Base-by-base conservation (phyloP, 2,888 invertebrate species). In the Andrena minutula region DNA sequence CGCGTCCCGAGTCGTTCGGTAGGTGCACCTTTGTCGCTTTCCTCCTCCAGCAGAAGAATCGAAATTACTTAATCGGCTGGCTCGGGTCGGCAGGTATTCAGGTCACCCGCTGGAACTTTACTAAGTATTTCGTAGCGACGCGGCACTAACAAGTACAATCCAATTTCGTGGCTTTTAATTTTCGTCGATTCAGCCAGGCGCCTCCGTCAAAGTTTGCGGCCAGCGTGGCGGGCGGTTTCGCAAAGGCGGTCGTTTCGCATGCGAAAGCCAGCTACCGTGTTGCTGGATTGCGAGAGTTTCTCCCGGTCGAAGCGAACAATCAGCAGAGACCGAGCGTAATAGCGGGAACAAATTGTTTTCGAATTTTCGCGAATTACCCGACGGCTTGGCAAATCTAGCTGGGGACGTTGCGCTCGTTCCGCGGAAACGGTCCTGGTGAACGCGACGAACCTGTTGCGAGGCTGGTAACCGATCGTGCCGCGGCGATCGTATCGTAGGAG, bases 191-290 rank as follows among this genome's bases (percentile, higher is more conserved):
- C 35, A 35, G 5, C 64, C 47, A 60, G 53, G 26, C 60, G 28
- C 28, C 66, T 47, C 23, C 41, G 49, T 60, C 53, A 12, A 32
- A 61, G 58, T 32, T 51, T 68, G 58, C 61, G 74, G 53, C 69
- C 51, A 41, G 30, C 30, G 64, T 58, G 8, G 56, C 56, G n/a
- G 28, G 4, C n/a, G 53, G 71, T 82, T 82, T 73, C 82, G 82
- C 72, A 82, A 76, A 72, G 20, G n/a, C 58, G 26, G 32, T 60
- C 78, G 75, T 87, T 87, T 85, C 83, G 88, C 85, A 84, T 87
- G 79, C 82, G 85, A 82, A 85, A 85, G 69, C 68, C 74, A 66
- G 77, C 77, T 75, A 79, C 84, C 86, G 73, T 70, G 87, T 66
- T 64, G 32, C 64, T 60, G 63, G 68, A 70, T 84, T 86, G 87